A percentile compares a stretch with the other conserved stretches of the same genome.
phyloP scores from a whole-genome alignment of 2,797 vertebrate genomes.

The Anabas testudineus region DNA sequence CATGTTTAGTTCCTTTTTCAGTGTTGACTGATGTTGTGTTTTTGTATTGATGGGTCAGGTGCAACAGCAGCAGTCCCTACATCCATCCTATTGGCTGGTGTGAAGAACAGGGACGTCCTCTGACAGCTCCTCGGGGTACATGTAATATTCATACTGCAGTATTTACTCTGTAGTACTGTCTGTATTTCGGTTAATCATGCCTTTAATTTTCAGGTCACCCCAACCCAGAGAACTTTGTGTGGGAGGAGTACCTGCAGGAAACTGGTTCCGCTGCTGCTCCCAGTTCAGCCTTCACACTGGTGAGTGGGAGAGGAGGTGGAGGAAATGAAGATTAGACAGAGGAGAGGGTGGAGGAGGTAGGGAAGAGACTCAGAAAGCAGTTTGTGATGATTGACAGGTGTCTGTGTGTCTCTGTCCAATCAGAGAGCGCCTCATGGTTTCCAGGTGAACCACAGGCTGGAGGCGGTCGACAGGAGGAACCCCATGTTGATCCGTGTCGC shows the following conservation, averaged over 20 bases:
- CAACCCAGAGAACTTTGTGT: conserved; percentile 89
- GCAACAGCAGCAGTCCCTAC: conserved; percentile 90
- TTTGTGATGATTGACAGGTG: conserved; percentile 23
- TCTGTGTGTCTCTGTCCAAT: conserved; percentile 46
- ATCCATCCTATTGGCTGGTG: conserved; percentile 90
- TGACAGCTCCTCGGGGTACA: conserved; percentile 81
- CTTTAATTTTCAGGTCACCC: conserved; percentile 81
- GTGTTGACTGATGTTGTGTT: background rate
- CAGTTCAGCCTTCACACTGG: conserved; percentile 87
- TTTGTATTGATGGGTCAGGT: conserved; percentile 78
- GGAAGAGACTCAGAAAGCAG: conserved; percentile 6
- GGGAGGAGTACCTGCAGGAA: conserved; percentile 91
- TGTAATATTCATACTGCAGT: background rate
- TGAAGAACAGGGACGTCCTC: conserved; percentile 78
- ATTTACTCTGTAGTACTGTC: background rate
- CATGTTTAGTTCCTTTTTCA: too few species aligned
- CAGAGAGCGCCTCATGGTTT: conserved; percentile 83
- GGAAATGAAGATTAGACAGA: background rate
- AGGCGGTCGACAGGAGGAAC: conserved; percentile 83
- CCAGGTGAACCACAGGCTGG: conserved; percentile 80
- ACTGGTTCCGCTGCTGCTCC: conserved; percentile 86
- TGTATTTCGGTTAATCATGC: background rate
- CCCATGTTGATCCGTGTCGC: conserved; percentile 83
- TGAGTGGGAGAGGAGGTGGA: conserved; percentile 55
- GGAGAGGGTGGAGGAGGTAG: too few species aligned